Conservation (phyloP, 1,140 invertebrate species). For the Diachasmimorpha longicaudata region DNA sequence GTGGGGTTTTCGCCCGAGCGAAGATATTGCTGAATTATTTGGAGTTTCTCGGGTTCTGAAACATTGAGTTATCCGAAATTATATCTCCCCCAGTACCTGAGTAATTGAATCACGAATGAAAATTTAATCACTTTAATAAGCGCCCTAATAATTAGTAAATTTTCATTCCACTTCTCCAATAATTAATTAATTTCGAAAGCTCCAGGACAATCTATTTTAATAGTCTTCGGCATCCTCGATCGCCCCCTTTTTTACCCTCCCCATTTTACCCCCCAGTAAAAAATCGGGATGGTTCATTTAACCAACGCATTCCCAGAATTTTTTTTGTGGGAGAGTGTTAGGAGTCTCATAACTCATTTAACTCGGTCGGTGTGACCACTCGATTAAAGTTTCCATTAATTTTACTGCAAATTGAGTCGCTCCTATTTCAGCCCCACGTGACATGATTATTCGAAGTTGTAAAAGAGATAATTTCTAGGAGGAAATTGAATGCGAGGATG, state of each 20-base stretch:
- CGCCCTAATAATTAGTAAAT: too few relatives aligned
- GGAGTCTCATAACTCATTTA: not conserved
- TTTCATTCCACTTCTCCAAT: too few relatives aligned
- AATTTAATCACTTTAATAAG: too few relatives aligned
- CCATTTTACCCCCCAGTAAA: not conserved
- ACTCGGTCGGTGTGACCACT: not conserved
- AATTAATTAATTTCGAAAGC: too few relatives aligned
- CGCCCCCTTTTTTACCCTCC: not conserved
- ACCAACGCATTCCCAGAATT: not conserved
- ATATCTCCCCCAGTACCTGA: too few relatives aligned
- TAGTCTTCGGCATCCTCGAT: too few relatives aligned
- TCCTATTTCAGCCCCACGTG: not conserved
- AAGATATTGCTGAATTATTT: conserved; percentile 59
- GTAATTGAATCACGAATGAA: too few relatives aligned
- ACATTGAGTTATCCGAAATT: not conserved
- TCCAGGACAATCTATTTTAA: too few relatives aligned
- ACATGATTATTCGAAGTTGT: not conserved
- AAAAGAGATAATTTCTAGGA: not conserved
- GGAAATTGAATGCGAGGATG: not conserved
- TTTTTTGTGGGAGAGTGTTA: not conserved
- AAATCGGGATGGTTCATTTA: not conserved
- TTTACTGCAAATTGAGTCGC: conserved; percentile 43
- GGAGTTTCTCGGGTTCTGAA: conserved; percentile 57
- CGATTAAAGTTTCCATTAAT: conserved; percentile 48
- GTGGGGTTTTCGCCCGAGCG: conserved; percentile 44